phyloP scores from a whole-genome alignment of 2,888 invertebrate genomes.

The Desoria tigrina region DNA sequence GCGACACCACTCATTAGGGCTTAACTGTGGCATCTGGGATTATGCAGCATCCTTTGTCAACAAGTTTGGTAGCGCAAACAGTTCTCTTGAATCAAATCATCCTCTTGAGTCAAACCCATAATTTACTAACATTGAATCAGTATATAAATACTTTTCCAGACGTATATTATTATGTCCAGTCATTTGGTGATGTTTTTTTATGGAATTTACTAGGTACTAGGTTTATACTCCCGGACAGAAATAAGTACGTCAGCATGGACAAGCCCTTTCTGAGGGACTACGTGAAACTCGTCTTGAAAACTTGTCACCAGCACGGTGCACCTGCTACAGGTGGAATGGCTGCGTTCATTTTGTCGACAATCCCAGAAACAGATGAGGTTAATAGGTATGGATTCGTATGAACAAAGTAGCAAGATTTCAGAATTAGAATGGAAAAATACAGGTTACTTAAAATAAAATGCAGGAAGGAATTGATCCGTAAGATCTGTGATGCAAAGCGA shows the following conservation, averaged over 20 bases:
- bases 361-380: background rate
- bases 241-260: constrained; percentile 68
- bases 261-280: constrained; percentile 67
- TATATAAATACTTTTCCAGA: no score
- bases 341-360: constrained; percentile 60
- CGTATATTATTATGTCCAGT: no score
- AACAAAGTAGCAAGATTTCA: background rate
- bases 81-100: constrained; percentile 15
- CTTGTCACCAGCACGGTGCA: constrained; percentile 65
- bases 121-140: no score
- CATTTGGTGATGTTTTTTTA: constrained; percentile 1
- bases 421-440: background rate
- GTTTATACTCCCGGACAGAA: constrained; percentile 69
- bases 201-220: constrained; percentile 59
- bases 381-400: background rate
- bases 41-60: constrained; percentile 68
- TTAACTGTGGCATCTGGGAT: constrained; percentile 76
- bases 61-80: constrained; percentile 63
- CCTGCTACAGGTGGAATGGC: constrained; percentile 71
- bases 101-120: background rate
- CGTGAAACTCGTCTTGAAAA: constrained; percentile 63
- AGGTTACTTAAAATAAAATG: no score
- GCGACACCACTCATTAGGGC: constrained; percentile 67
- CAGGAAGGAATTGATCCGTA: constrained; percentile 57
- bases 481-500: constrained; percentile 61